Conservation (phyloP, 2,888 invertebrate genomes). For the Rotaria socialis region DNA sequence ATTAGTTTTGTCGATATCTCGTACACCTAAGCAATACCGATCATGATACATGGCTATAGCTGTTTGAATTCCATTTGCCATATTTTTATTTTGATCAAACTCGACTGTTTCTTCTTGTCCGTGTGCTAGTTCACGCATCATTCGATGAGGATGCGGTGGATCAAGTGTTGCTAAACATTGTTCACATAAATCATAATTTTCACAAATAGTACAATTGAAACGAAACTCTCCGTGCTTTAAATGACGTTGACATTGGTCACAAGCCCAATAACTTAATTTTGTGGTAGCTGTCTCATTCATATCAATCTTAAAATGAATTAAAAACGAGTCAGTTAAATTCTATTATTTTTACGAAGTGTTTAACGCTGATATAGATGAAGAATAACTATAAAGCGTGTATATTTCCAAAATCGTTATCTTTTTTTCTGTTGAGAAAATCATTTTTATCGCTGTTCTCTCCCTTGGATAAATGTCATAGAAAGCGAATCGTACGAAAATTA, state of each 20-base stretch:
- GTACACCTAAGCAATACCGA: neutral
- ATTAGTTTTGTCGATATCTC: neutral
- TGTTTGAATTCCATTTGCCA: neutral
- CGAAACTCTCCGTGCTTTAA: neutral
- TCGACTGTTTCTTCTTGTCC: neutral
- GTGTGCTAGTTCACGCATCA: neutral
- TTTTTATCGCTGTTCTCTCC: too few species aligned
- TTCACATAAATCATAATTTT: neutral
- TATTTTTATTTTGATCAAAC: neutral
- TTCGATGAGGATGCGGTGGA: neutral
- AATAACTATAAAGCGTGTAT: too few species aligned
- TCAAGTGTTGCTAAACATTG: neutral
- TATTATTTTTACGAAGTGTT: too few species aligned
- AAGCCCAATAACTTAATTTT: neutral
- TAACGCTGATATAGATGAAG: too few species aligned
- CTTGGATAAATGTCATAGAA: too few species aligned
- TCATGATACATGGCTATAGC: neutral
- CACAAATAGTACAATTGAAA: neutral
- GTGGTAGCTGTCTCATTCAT: neutral
- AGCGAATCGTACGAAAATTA: too few species aligned
- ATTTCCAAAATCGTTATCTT: too few species aligned
- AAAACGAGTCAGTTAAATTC: neutral
- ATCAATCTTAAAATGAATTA: neutral
- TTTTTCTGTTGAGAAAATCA: too few species aligned
- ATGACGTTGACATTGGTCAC: neutral